A percentile compares a stretch with the other conserved stretches of the same genome.
phyloP scores from a whole-genome alignment of 2,113 vertebrate genomes.

The Gambusia affinis region DNA sequence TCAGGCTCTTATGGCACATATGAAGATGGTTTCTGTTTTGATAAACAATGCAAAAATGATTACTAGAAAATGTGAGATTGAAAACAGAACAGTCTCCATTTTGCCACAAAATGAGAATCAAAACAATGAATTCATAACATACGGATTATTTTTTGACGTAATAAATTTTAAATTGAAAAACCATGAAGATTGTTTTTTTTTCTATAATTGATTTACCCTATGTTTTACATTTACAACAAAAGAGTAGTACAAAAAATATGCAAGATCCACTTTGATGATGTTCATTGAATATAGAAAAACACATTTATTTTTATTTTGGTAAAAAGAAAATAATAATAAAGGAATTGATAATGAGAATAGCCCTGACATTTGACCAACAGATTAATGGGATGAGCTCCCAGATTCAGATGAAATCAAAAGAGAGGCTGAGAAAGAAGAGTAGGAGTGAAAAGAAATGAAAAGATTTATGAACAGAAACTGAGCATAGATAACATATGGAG shows the following conservation, averaged over 20 bases:
- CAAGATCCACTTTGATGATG: slow-evolving; percentile 1
- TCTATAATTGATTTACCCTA: background rate
- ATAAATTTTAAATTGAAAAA: slow-evolving; percentile 8
- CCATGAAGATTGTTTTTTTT: background rate
- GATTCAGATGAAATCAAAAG: slow-evolving; percentile 28
- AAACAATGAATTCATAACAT: slow-evolving; percentile 20
- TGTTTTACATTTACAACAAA: slow-evolving; percentile 12
- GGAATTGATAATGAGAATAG: background rate
- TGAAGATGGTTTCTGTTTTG: slow-evolving; percentile 58
- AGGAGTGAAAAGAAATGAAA: slow-evolving; percentile 41
- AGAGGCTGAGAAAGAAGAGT: slow-evolving; percentile 34
- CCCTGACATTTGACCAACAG: slow-evolving; percentile 39
- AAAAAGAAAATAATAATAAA: slow-evolving; percentile 1
- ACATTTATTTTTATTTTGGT: slow-evolving; percentile 13
- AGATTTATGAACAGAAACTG: slow-evolving; percentile 36
- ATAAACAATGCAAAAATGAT: background rate
- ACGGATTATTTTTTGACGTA: slow-evolving; percentile 42
- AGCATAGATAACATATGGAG: slow-evolving; percentile 43
- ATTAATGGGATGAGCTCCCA: slow-evolving; percentile 18
- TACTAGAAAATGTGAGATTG: slow-evolving; percentile 22
- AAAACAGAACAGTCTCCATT: slow-evolving; percentile 8
- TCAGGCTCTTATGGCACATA: slow-evolving; percentile 30
- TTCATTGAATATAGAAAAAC: slow-evolving; percentile 1
- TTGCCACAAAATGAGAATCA: slow-evolving; percentile 11
- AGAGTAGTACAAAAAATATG: background rate